Conservation (phyloP, 2,797 vertebrate genomes). For the Pseudochromis fuscus region DNA sequence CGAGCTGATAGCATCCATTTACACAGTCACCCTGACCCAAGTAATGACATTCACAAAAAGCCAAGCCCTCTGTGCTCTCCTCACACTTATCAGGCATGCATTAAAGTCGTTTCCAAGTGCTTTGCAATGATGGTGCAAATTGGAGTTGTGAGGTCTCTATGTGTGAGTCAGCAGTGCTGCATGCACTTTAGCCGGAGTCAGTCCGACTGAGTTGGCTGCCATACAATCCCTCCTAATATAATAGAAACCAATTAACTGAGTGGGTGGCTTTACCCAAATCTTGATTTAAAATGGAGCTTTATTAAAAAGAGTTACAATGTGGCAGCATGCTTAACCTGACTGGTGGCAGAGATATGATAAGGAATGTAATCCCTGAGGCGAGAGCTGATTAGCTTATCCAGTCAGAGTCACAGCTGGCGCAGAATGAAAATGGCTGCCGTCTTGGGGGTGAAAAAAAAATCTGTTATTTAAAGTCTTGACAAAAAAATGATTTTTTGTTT, state of each 20-base stretch:
- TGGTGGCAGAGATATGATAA: conserved; percentile 82
- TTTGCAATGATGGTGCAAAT: conserved; percentile 66
- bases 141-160: conserved; percentile 54
- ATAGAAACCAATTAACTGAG: conserved; percentile 83
- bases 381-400: conserved; percentile 81
- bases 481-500: conserved; percentile 39
- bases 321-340: conserved; percentile 81
- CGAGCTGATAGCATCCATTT: conserved; percentile 50
- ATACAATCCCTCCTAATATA: conserved; percentile 76
- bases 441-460: conserved; percentile 21
- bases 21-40: conserved; percentile 54
- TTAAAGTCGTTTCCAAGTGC: conserved; percentile 68
- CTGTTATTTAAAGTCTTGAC: conserved; percentile 47
- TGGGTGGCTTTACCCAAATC: conserved; percentile 82
- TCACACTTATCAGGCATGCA: conserved; percentile 53
- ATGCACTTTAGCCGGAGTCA: conserved; percentile 60
- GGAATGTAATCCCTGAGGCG: conserved; percentile 81
- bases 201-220: conserved; percentile 63
- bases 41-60: conserved; percentile 57
- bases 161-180: conserved; percentile 70
- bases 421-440: conserved; percentile 71
- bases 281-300: conserved; percentile 81
- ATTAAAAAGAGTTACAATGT: conserved; percentile 81
- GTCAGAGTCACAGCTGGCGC: conserved; percentile 68
- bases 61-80: conserved; percentile 35